phyloP scores from a whole-genome alignment of 2,888 invertebrate genomes.

The Deilephila porcellus region DNA sequence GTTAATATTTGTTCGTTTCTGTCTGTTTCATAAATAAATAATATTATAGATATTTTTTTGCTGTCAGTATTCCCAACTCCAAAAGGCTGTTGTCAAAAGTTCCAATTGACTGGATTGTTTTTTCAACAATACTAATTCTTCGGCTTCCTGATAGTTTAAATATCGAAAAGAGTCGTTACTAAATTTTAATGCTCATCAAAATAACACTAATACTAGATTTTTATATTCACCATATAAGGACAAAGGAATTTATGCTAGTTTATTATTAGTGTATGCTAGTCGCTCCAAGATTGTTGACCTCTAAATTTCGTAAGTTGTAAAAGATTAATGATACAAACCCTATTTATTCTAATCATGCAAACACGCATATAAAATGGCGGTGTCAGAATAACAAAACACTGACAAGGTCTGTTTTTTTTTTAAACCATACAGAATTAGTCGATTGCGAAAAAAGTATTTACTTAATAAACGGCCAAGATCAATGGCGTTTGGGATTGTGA shows the following conservation, averaged over 20 bases:
- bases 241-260: not conserved
- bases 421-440: not conserved
- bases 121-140: too few species aligned
- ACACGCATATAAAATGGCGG: not conserved
- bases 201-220: not conserved
- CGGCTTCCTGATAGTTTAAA: too few species aligned
- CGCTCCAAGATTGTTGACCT: constrained; percentile 12
- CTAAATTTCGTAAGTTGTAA: not conserved
- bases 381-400: not conserved
- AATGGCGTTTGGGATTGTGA: constrained; percentile 9
- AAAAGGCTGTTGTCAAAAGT: too few species aligned
- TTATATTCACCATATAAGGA: not conserved
- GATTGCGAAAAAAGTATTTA: constrained; percentile 16
- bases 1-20: too few species aligned
- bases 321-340: not conserved
- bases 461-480: not conserved
- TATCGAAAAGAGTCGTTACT: too few species aligned
- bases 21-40: too few species aligned
- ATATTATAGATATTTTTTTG: too few species aligned
- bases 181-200: too few species aligned
- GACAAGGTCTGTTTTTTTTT: not conserved
- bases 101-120: too few species aligned
- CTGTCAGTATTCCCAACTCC: too few species aligned
- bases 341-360: not conserved
- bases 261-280: too few species aligned